Evolutionary conservation across 1,140 invertebrate species (phyloP).

Genomic region (Cyclargus thomasi): DNA sequence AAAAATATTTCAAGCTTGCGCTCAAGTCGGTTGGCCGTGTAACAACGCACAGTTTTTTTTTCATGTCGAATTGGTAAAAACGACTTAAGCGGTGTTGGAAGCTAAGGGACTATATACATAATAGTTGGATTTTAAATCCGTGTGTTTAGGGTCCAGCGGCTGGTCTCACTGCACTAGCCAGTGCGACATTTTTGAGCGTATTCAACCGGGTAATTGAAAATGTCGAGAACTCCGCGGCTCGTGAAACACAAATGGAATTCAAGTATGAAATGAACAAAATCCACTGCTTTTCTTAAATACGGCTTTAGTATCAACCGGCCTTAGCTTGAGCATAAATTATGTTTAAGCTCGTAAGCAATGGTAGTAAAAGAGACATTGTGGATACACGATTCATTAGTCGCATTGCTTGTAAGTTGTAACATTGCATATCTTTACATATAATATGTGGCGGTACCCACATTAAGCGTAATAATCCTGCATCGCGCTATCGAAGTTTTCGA

Average conservation of each 20-base stretch:
- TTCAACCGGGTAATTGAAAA: neutral
- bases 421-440: no score
- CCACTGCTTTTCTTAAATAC: neutral
- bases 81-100: no score
- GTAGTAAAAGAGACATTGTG: no score
- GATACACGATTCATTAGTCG: no score
- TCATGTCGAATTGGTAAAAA: no score
- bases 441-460: no score
- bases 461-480: no score
- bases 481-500: no score
- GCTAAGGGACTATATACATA: neutral
- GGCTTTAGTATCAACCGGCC: neutral
- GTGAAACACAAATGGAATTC: neutral
- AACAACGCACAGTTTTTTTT: no score
- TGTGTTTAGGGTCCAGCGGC: neutral
- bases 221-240: neutral
- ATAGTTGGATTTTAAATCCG: neutral
- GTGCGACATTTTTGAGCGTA: neutral
- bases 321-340: neutral
- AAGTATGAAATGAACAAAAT: neutral
- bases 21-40: no score
- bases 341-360: neutral
- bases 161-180: neutral
- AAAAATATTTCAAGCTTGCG: no score
- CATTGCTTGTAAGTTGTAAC: no score